Percentiles rank a stretch among this genome's conserved stretches.
These are phyloP conservation scores for Tenodera sinensis DNA, from an alignment of 2,888 invertebrate species.

Conservation along the genomic window DNA sequence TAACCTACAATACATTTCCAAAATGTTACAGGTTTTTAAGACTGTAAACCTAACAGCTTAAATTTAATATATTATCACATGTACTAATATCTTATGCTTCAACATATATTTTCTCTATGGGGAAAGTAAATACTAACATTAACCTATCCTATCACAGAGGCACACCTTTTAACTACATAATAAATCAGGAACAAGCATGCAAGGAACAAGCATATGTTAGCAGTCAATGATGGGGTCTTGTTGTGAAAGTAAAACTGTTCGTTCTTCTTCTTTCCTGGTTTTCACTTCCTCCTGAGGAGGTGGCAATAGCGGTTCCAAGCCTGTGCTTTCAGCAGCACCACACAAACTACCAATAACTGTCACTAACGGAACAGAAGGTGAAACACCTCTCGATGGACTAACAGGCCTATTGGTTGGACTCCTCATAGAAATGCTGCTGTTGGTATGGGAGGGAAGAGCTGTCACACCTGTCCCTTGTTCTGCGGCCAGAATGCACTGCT, in stretches of 20 bases:
- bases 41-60: not conserved
- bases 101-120: not conserved
- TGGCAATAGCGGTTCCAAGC: not conserved
- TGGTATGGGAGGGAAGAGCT: slow-evolving; percentile 13
- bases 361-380: not conserved
- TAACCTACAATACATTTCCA: not conserved
- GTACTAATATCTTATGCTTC: not conserved
- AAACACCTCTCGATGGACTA: not conserved
- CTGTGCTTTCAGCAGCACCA: not conserved
- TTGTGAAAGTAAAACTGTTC: slow-evolving; percentile 20
- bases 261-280: slow-evolving; percentile 6
- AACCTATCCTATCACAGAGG: not conserved
- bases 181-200: not conserved
- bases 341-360: slow-evolving; percentile 7
- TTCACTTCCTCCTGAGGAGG: not conserved
- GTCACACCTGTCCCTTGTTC: slow-evolving; percentile 18
- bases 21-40: not conserved
- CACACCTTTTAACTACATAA: not conserved
- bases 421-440: not conserved
- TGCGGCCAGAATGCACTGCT: slow-evolving; percentile 19
- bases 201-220: not conserved
- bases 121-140: not conserved
- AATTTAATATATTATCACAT: not conserved
- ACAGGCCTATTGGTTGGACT: not conserved
- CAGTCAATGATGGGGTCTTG: not conserved